Evolutionary conservation across 2,113 vertebrate genomes (phyloP).

Genomic region (Eidolon helvum): DNA sequence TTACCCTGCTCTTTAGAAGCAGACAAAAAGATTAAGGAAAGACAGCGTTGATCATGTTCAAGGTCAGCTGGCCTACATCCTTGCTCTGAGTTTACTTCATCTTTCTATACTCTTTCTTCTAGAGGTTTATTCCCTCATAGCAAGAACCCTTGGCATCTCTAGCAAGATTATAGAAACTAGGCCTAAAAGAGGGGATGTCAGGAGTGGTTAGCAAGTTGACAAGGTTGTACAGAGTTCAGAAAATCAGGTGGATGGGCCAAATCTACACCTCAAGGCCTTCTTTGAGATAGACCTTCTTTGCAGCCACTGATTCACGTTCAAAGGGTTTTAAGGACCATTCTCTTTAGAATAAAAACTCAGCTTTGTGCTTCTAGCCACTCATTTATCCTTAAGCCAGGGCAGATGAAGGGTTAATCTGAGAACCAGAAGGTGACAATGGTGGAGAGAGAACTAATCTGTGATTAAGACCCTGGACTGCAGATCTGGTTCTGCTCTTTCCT

Average conservation of each 20-base stretch:
- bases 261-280: neutral
- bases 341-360: neutral
- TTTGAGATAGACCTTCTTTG: neutral
- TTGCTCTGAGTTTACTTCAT: neutral
- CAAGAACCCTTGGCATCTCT: neutral
- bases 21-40: no score
- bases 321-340: neutral
- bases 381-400: neutral
- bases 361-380: neutral
- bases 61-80: no score
- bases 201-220: no score
- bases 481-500: neutral
- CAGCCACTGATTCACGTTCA: neutral
- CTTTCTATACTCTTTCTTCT: neutral
- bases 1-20: neutral
- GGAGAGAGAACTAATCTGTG: neutral
- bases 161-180: neutral
- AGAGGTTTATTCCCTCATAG: neutral
- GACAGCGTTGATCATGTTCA: fast-evolving
- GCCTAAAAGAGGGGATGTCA: neutral
- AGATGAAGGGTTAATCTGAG: neutral
- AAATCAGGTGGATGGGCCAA: neutral
- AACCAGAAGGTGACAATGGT: neutral
- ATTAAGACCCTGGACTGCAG: neutral
- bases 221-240: neutral